phyloP scores from a whole-genome alignment of 2,888 invertebrate species.

The Lumbricus terrestris region DNA sequence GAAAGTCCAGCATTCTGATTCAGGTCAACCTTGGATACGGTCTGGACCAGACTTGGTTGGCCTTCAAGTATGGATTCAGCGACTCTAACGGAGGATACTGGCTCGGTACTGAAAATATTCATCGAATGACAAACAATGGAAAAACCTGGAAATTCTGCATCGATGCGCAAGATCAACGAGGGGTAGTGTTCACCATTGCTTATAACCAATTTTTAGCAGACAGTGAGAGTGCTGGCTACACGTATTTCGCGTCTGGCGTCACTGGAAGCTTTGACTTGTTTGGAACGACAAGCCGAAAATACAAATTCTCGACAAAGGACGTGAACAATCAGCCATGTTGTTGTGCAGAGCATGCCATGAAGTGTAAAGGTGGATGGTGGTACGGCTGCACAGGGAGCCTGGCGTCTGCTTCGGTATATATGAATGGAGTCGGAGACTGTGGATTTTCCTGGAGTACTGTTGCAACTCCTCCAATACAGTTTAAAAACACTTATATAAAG shows the following conservation, averaged over 20 bases:
- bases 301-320: background rate
- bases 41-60: background rate
- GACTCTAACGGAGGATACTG: background rate
- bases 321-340: background rate
- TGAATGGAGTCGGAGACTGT: background rate
- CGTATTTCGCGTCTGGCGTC: background rate
- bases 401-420: background rate
- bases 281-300: background rate
- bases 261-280: background rate
- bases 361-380: background rate
- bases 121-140: background rate
- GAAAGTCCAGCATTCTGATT: background rate
- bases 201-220: background rate
- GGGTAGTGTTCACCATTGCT: background rate
- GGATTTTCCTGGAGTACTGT: background rate
- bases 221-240: background rate
- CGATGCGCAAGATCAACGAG: background rate
- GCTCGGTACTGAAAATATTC: background rate
- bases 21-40: background rate
- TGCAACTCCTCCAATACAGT: background rate
- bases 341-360: background rate
- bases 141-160: background rate
- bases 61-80: conserved; percentile 7
- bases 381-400: background rate
- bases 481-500: background rate